Evolutionary conservation across 2,888 invertebrate genomes (phyloP).

Genomic region (Polyploca ridens): DNA sequence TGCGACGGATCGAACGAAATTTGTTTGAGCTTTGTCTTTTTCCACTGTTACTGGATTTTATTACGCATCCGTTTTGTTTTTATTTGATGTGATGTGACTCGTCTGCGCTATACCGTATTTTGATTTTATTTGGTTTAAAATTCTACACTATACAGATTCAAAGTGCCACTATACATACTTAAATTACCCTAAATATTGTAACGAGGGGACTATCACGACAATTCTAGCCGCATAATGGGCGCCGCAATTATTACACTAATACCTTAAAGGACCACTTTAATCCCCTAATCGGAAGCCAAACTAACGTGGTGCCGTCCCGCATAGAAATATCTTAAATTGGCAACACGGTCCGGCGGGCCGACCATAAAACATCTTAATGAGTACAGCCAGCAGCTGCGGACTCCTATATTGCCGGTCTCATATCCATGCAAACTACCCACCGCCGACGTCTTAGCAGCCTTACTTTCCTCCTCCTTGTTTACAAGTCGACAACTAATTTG

Average conservation of each 20-base stretch:
- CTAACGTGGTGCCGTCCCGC: constrained; percentile 81
- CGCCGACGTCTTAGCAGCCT: constrained; percentile 78
- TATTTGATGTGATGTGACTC: constrained; percentile 27
- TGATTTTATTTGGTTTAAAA: constrained; percentile 15
- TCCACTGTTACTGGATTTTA: constrained; percentile 52
- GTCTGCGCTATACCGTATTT: constrained; percentile 19
- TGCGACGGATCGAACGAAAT: constrained; percentile 65
- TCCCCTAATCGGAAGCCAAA: constrained; percentile 84
- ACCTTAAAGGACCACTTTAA: constrained; percentile 82
- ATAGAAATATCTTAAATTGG: constrained; percentile 85
- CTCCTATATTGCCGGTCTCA: constrained; percentile 83
- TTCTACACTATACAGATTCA: constrained; percentile 21
- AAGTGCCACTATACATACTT: constrained; percentile 26
- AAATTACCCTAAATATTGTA: constrained; percentile 44
- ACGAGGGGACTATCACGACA: constrained; percentile 53
- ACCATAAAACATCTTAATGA: constrained; percentile 86
- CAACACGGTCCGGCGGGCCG: constrained; percentile 82
- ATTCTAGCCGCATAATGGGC: constrained; percentile 75
- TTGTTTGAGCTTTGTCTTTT: constrained; percentile 70
- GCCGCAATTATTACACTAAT: constrained; percentile 81
- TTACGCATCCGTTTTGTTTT: constrained; percentile 52
- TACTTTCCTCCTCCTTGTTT: constrained; percentile 81
- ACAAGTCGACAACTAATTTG: constrained; percentile 85
- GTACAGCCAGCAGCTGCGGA: constrained; percentile 82
- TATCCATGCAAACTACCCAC: constrained; percentile 84